Base-by-base conservation (phyloP, 2,797 vertebrate species). In the Acrossocheilus fasciatus region DNA sequence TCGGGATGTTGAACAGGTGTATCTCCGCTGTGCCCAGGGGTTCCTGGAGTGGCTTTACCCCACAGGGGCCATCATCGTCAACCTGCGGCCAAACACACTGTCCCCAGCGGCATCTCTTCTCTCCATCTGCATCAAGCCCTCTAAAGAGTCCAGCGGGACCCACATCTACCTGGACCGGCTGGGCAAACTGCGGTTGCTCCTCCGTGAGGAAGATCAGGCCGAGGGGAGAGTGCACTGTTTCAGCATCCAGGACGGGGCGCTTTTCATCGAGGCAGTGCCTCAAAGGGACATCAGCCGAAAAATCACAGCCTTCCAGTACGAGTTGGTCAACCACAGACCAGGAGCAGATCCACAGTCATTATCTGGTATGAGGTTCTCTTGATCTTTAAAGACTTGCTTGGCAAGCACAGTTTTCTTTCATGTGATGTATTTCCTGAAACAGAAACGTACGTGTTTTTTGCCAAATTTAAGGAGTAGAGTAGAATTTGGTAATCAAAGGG, bases 1-100 rank as follows among this genome's bases (percentile, higher is more conserved):
- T 90, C 96, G 98, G 93, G 98, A 99, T 75, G 98, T 99, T 88
- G 98, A 99, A 89, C 98, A 99, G 96, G 98, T 99, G 91, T 99
- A 99, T 93, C 95, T 99, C 84, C 97, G 98, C 80, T 99, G 98
- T 88, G 96, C 98, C 0, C 96, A 98, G 78, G 98, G 98, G 8
- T 94, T 95, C 0, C 96, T 99, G 91, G 97, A 99, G 92, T 99
- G 98, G 98, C 95, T 99, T 89, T 99, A 99, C 92, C 98, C 98
- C 14, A 99, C 97, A 0, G 98, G 98, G 17, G 98, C 98, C 0
- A 96, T 99, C 94, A 98, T 99, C 1, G 95, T 99, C 93, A 99
- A 99, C 95, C 95, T 99, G 78, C 92, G 98, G 2, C 97, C 98
- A 93, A 99, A 99, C 92, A 96, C 93, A n/a, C 92, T 94, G 45